A percentile compares a stretch with the other conserved stretches of the same genome.
Evolutionary conservation across 2,888 invertebrate genomes (phyloP).

Genomic region (Copidosoma aretas): DNA sequence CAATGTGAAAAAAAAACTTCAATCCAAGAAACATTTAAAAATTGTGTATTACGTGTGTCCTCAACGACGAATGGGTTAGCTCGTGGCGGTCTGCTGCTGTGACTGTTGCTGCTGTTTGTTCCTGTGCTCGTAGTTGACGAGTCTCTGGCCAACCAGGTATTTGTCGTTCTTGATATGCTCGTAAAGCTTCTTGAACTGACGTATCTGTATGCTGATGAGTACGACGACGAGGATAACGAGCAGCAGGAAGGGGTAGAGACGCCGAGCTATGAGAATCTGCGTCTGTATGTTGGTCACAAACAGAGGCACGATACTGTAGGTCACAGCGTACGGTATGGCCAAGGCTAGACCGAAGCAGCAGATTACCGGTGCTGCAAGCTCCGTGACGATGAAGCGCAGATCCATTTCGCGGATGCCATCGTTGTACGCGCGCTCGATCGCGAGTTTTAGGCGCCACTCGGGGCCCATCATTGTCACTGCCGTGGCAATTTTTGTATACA

Average conservation of each 20-base stretch:
- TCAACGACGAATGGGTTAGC: constrained; percentile 22
- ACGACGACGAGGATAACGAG: constrained; percentile 72
- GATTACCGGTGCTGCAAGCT: constrained; percentile 88
- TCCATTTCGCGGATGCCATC: constrained; percentile 94
- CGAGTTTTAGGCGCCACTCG: constrained; percentile 90
- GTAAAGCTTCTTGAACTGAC: constrained; percentile 92
- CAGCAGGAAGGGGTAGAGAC: constrained; percentile 89
- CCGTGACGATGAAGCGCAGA: constrained; percentile 82
- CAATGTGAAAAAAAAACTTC: constrained; percentile 8
- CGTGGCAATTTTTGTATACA: constrained; percentile 97
- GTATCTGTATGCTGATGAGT: constrained; percentile 83
- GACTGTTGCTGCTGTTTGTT: constrained; percentile 65
- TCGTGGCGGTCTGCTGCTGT: constrained; percentile 14
- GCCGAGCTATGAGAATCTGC: constrained; percentile 79
- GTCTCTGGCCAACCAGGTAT: constrained; percentile 93
- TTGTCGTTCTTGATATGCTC: constrained; percentile 99
- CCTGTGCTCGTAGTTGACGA: constrained; percentile 95
- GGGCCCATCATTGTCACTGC: constrained; percentile 98
- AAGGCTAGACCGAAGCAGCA: constrained; percentile 87
- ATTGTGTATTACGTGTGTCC: neutral
- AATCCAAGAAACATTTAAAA: constrained; percentile 19
- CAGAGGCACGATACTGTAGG: constrained; percentile 78
- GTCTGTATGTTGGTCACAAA: constrained; percentile 70
- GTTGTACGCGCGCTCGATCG: constrained; percentile 91
- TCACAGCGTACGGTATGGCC: constrained; percentile 90